Conservation (phyloP, 2,113 vertebrate genomes). For the Acinonyx jubatus region DNA sequence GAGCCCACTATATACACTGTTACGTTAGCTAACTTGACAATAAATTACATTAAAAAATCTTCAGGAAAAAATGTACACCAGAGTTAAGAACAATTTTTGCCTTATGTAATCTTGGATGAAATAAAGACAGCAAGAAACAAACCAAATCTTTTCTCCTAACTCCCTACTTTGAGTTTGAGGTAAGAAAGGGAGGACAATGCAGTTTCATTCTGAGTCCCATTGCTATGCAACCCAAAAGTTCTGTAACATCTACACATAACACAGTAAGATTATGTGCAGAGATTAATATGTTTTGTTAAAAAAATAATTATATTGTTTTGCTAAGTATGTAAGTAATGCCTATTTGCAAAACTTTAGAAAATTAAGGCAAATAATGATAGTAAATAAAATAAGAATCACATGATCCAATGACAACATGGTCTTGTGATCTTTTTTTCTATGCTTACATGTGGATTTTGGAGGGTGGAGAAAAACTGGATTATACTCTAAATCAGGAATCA, state of each 20-base stretch:
- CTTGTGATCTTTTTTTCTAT: neutral
- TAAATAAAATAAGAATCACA: neutral
- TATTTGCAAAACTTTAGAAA: neutral
- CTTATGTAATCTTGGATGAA: neutral
- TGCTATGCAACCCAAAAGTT: neutral
- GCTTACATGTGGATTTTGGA: neutral
- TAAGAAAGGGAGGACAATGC: neutral
- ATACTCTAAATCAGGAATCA: neutral
- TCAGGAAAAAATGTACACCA: neutral
- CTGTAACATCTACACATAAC: neutral
- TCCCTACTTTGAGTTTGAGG: neutral
- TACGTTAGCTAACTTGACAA: no score
- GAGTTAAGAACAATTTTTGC: neutral
- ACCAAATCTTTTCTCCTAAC: neutral
- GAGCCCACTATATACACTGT: no score
- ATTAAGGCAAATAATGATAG: neutral
- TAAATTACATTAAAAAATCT: neutral
- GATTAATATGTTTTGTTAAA: neutral
- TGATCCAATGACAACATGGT: neutral
- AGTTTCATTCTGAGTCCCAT: neutral
- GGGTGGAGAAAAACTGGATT: neutral
- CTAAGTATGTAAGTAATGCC: neutral
- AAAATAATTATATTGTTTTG: neutral
- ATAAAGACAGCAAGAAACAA: neutral
- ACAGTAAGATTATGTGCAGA: neutral